phyloP scores from a whole-genome alignment of 1,140 invertebrate species.

The Callitettix versicolor region DNA sequence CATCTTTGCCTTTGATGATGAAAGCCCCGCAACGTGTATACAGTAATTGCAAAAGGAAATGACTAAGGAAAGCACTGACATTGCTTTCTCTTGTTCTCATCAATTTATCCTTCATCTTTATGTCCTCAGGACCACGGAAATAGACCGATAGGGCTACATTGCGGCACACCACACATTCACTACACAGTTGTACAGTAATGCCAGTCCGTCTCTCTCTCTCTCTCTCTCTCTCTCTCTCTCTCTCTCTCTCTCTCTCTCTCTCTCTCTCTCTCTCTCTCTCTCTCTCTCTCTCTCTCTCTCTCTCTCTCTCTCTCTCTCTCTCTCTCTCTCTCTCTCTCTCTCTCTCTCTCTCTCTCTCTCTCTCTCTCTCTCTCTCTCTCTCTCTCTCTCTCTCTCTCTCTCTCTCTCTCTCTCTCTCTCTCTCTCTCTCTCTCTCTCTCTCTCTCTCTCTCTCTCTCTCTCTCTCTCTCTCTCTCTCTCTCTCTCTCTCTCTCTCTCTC shows the following conservation, averaged over 20 bases:
- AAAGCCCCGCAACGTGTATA: no score
- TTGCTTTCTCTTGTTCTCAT: no score
- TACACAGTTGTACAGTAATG: no score
- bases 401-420: neutral
- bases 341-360: neutral
- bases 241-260: neutral
- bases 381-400: neutral
- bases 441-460: neutral
- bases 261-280: neutral
- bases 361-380: neutral
- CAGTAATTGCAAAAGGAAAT: no score
- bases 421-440: neutral
- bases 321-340: neutral
- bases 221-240: neutral
- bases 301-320: neutral
- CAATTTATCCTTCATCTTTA: no score
- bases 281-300: neutral
- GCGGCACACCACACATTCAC: no score
- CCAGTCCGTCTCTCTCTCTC: neutral
- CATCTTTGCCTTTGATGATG: no score
- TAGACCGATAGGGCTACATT: no score
- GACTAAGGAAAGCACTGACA: no score
- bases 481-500: neutral
- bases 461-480: neutral
- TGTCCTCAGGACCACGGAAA: no score